Conservation (phyloP, 2,797 vertebrate species). For the Poecilia wingei region DNA sequence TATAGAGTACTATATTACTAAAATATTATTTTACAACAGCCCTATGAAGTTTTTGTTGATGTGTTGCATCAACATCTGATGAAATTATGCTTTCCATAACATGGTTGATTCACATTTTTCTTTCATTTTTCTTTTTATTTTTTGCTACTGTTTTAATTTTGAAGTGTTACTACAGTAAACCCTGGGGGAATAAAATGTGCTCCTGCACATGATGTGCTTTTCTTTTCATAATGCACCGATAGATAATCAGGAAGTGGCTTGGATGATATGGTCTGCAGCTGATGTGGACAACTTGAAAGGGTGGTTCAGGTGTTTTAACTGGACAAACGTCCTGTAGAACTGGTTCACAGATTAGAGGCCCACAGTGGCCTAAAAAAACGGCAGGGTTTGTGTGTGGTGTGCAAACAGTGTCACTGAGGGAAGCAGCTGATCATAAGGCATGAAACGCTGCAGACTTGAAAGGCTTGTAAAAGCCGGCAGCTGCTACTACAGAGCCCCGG, state of each 20-base stretch:
- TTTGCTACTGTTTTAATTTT: slow-evolving; percentile 10
- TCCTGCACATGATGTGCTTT: slow-evolving; percentile 42
- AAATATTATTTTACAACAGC: no score
- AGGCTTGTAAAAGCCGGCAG: slow-evolving; percentile 66
- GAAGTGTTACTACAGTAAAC: slow-evolving; percentile 22
- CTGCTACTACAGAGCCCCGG: slow-evolving; percentile 64
- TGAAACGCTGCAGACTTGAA: slow-evolving; percentile 62
- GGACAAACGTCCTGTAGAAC: slow-evolving; percentile 70
- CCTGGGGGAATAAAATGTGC: slow-evolving; percentile 19
- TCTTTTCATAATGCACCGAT: slow-evolving; percentile 59
- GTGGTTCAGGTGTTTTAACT: slow-evolving; percentile 79
- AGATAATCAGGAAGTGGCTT: slow-evolving; percentile 72
- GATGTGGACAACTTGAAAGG: slow-evolving; percentile 59
- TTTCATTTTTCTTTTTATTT: no score
- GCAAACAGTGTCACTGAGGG: slow-evolving; percentile 29
- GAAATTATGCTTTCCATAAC: no score
- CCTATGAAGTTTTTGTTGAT: no score
- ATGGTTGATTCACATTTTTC: no score
- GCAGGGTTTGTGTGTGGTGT: slow-evolving; percentile 22
- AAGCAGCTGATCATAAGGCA: slow-evolving; percentile 70
- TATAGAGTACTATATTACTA: no score
- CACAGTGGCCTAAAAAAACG: slow-evolving; percentile 34
- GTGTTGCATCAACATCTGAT: no score
- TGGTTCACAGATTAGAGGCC: slow-evolving; percentile 62
- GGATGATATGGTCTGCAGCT: slow-evolving; percentile 47